Percentiles rank a stretch among this genome's conserved stretches.
These are phyloP conservation scores for Glyptemys insculpta DNA, from an alignment of 2,797 vertebrate species.

Conservation along the genomic window DNA sequence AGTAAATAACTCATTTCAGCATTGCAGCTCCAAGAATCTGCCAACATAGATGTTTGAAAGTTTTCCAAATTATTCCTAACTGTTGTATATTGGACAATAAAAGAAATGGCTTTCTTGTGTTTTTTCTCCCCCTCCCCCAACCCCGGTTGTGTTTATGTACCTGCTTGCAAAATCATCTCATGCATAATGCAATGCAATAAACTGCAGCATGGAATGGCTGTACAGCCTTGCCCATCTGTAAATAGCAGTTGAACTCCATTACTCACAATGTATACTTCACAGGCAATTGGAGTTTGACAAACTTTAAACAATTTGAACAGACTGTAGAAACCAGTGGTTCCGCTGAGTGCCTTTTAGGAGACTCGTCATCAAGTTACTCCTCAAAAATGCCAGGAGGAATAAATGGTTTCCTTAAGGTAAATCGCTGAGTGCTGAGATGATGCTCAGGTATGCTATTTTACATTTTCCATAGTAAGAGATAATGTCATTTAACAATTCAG, in stretches of 20 bases:
- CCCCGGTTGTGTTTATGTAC: slow-evolving; percentile 46
- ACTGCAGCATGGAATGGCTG: slow-evolving; percentile 13
- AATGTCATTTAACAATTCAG: neutral
- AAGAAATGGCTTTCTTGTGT: slow-evolving; percentile 48
- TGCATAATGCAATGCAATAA: slow-evolving; percentile 74
- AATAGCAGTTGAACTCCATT: slow-evolving; percentile 68
- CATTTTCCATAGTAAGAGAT: slow-evolving; percentile 7
- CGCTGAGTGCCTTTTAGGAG: slow-evolving; percentile 64
- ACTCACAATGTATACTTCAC: slow-evolving; percentile 54
- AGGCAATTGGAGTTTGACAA: slow-evolving; percentile 67
- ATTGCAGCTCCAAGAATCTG: slow-evolving; percentile 34
- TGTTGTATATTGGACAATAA: slow-evolving; percentile 55
- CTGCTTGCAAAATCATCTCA: slow-evolving; percentile 71
- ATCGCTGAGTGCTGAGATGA: slow-evolving; percentile 23
- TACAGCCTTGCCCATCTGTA: slow-evolving; percentile 45
- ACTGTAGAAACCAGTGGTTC: slow-evolving; percentile 39
- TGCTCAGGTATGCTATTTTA: neutral
- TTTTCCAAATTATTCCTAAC: slow-evolving; percentile 63
- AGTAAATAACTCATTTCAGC: slow-evolving; percentile 44
- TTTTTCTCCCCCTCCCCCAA: neutral
- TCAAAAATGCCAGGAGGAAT: slow-evolving; percentile 57
- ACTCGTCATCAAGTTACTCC: slow-evolving; percentile 50
- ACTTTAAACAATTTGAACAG: slow-evolving; percentile 64
- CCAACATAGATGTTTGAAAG: slow-evolving; percentile 40
- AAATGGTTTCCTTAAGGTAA: slow-evolving; percentile 66